Conservation (phyloP, 2,797 vertebrate genomes). For the Sus cebifrons region DNA sequence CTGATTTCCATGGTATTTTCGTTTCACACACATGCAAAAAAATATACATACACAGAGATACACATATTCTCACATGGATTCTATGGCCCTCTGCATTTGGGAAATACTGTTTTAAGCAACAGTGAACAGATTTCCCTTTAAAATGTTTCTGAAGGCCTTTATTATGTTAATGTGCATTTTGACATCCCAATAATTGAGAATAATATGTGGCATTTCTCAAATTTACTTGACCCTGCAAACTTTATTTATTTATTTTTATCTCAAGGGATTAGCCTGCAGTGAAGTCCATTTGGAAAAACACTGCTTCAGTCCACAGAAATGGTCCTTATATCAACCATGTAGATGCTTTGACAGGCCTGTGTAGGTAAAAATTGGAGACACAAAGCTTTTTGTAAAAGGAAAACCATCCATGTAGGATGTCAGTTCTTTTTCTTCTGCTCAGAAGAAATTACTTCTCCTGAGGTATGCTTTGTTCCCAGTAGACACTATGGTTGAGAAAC, state of each 20-base stretch:
- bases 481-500: not conserved
- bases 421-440: not conserved
- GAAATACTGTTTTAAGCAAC: not conserved
- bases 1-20: not conserved
- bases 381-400: not conserved
- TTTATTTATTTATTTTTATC: not conserved
- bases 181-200: not conserved
- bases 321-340: not conserved
- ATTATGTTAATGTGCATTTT: not conserved
- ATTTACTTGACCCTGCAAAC: not conserved
- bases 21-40: not conserved
- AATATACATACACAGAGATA: not conserved
- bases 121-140: not conserved
- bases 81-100: not conserved
- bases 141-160: not conserved
- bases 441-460: conserved; percentile 40
- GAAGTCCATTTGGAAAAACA: not conserved
- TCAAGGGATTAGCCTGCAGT: not conserved
- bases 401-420: not conserved
- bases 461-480: not conserved
- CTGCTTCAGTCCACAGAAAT: not conserved
- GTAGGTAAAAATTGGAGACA: not conserved
- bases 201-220: not conserved
- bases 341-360: not conserved
- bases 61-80: not conserved